Evolutionary conservation across 2,113 vertebrate genomes (phyloP), one percentile per base, ranked within the genome.

Genomic region (Lonchura striata): DNA sequence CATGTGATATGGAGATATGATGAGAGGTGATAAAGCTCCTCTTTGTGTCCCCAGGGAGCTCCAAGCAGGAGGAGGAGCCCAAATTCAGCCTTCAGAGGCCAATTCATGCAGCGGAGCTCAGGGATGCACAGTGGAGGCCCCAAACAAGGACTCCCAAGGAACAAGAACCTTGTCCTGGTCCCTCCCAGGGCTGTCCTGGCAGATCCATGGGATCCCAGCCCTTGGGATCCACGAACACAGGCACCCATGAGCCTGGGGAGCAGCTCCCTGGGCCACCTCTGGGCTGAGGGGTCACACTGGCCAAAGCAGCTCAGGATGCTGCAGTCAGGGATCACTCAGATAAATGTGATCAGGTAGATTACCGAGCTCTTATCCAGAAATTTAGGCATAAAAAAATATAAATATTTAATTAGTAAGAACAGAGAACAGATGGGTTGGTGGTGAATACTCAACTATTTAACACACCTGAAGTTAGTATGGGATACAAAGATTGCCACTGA

Each of bases 151-250:
- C n/a, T 27, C 24, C 20, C 0, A 15, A 46, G 35, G 37, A n/a
- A 15, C 6, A 7, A 65, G 2, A 5, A 10, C 31, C 13, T 57
- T 50, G 13, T 28, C 11, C 1, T 3, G 56, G 20, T 9, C 7
- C 28, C 13, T 84, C 7, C 27, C 20, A 25, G 33, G 44, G 16
- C 28, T 65, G 24, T 65, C 37, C 37, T 1, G 1, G 37, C 20
- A 59, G 8, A 46, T 4, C 30, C 57, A 39, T 27, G 57, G 3
- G n/a, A n/a, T n/a, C n/a, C n/a, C n/a, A n/a, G n/a, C n/a, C 4
- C 46, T 16, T 6, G 11, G 46, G 8, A 6, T 27, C 11, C 60
- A 60, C 64, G 76, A 33, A 21, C 59, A 33, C 59, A 41, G 22
- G 30, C 28, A 50, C 21, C 56, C 59, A 21, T 10, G 15, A 47